Evolutionary conservation across 2,888 invertebrate genomes (phyloP).

Genomic region (Platycheirus albimanus): DNA sequence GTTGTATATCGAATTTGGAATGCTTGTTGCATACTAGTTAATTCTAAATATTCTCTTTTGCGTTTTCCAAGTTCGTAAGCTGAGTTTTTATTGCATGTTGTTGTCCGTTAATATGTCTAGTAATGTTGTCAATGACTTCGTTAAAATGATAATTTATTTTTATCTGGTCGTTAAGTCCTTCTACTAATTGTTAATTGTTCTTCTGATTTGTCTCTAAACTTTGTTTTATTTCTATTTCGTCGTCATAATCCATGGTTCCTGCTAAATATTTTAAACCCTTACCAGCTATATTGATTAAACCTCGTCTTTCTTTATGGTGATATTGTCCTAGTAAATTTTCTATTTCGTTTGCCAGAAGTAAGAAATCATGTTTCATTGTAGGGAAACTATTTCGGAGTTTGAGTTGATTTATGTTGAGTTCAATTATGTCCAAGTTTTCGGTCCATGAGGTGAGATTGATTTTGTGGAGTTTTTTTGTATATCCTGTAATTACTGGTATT

Average conservation of each 20-base stretch:
- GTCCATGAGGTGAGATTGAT: not conserved
- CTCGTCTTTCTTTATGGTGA: not conserved
- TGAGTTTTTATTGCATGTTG: not conserved
- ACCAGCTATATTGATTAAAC: not conserved
- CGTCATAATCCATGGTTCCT: constrained; percentile 16
- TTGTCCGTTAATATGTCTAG: too few species aligned
- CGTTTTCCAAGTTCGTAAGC: not conserved
- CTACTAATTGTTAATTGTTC: not conserved
- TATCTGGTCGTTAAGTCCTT: not conserved
- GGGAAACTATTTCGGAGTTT: constrained; percentile 12
- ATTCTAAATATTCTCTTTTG: not conserved
- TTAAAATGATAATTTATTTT: not conserved
- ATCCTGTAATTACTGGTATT: not conserved
- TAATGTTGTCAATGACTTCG: too few species aligned
- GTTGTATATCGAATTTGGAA: not conserved
- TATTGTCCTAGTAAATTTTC: not conserved
- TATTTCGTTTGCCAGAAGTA: not conserved
- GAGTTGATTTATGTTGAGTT: constrained; percentile 21
- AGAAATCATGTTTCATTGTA: not conserved
- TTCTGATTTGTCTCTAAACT: not conserved
- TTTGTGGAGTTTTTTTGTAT: not conserved
- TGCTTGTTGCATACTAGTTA: not conserved
- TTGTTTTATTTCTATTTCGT: not conserved
- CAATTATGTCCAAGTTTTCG: too few species aligned
- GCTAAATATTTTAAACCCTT: constrained; percentile 7